Conservation (phyloP, 2,888 invertebrate species). For the Eupithecia inturbata region DNA sequence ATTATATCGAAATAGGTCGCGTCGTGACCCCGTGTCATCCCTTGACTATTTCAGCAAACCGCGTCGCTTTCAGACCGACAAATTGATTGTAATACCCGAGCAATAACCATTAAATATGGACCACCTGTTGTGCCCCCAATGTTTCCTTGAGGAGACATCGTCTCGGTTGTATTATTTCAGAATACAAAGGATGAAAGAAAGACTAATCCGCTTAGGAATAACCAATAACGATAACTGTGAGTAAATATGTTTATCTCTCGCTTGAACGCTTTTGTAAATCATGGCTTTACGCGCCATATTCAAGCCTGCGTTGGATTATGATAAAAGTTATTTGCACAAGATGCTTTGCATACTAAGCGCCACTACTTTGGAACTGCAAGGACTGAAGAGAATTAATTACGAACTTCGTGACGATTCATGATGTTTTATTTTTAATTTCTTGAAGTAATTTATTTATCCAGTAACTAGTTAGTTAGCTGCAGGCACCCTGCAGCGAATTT, state of each 20-base stretch:
- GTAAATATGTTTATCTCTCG: constrained; percentile 25
- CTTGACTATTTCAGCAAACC: constrained; percentile 51
- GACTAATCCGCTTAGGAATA: constrained; percentile 35
- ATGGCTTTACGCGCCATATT: background rate
- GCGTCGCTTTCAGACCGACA: constrained; percentile 59
- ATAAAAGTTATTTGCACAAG: constrained; percentile 16
- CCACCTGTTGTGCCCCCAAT: constrained; percentile 65
- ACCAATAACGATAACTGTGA: constrained; percentile 25
- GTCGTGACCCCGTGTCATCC: constrained; percentile 31
- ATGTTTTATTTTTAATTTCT: constrained; percentile 5
- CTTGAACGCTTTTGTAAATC: constrained; percentile 27
- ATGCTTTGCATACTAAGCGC: constrained; percentile 22
- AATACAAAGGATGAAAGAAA: constrained; percentile 33
- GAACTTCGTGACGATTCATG: constrained; percentile 14
- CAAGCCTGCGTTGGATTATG: constrained; percentile 14
- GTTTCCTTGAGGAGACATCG: constrained; percentile 39
- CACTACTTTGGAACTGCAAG: constrained; percentile 14
- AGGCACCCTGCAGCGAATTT: background rate
- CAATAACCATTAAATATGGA: constrained; percentile 71
- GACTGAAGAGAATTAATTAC: constrained; percentile 9
- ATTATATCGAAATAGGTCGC: constrained; percentile 1
- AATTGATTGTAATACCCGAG: constrained; percentile 71
- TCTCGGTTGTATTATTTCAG: constrained; percentile 37
- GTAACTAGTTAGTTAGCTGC: background rate
- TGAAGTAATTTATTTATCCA: constrained; percentile 3